These are phyloP conservation scores for Taurulus bubalis DNA, from an alignment of 2,113 vertebrate genomes.

Conservation along the genomic window DNA sequence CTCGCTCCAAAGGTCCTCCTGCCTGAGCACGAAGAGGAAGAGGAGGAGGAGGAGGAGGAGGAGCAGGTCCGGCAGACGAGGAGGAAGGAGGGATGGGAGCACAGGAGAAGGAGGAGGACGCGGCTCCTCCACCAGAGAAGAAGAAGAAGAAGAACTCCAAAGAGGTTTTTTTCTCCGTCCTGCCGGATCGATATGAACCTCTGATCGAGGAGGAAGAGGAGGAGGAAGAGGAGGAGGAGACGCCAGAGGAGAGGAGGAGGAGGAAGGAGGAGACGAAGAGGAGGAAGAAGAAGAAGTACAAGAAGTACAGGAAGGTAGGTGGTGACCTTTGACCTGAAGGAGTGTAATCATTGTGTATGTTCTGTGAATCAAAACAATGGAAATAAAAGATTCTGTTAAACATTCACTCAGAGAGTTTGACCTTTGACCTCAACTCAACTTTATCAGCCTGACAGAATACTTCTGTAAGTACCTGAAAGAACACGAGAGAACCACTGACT, in stretches of 20 bases:
- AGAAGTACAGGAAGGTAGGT: constrained; percentile 81
- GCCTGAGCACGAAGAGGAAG: constrained; percentile 78
- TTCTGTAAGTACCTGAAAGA: neutral
- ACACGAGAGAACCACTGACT: no score
- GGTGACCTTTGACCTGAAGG: constrained; percentile 29
- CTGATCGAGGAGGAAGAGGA: constrained; percentile 79
- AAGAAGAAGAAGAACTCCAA: constrained; percentile 65
- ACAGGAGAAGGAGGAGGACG: constrained; percentile 22
- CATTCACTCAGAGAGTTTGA: constrained; percentile 29
- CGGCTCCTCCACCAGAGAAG: neutral
- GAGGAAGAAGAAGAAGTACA: constrained; percentile 71
- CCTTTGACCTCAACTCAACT: constrained; percentile 35
- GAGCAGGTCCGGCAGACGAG: neutral
- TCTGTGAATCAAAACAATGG: neutral
- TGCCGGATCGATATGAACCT: constrained; percentile 81
- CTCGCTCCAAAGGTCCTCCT: constrained; percentile 81
- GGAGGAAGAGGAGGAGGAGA: constrained; percentile 54
- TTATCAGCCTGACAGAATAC: neutral
- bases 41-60: neutral
- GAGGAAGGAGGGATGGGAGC: constrained; percentile 43
- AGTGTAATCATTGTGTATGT: neutral
- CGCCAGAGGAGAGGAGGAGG: constrained; percentile 35
- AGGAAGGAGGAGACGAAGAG: constrained; percentile 56
- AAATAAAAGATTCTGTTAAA: neutral
- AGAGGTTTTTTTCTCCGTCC: constrained; percentile 78